Percentiles rank a stretch among this genome's conserved stretches.
These are phyloP conservation scores for Falco rusticolus DNA, from an alignment of 2,797 vertebrate species.

Conservation along the genomic window DNA sequence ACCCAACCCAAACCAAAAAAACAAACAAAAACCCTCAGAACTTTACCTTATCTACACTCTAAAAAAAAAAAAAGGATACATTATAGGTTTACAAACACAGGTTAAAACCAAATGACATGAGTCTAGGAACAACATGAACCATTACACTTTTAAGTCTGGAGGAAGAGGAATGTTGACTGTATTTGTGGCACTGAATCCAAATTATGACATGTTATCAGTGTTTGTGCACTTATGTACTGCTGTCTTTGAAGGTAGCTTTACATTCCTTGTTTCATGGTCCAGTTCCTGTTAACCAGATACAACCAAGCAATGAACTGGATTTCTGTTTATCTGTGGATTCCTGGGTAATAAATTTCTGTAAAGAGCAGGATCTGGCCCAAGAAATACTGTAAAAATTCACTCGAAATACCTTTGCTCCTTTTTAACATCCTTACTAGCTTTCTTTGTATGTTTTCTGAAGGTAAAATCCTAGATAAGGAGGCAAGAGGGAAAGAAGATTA, in stretches of 20 bases:
- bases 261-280: not conserved
- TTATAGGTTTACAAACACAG: not conserved
- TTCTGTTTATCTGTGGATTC: not conserved
- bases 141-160: not conserved
- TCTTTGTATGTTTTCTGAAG: not conserved
- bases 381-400: not conserved
- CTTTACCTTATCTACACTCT: not conserved
- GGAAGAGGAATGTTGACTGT: not conserved
- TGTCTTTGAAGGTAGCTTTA: not conserved
- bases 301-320: not conserved
- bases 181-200: not conserved
- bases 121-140: not conserved
- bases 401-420: not conserved
- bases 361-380: not conserved
- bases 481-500: not conserved
- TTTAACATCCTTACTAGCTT: not conserved
- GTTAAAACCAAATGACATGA: not conserved
- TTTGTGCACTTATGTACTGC: not conserved
- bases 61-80: not conserved
- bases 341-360: not conserved
- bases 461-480: not conserved
- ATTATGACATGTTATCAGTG: not conserved
- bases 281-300: not conserved
- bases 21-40: too few relatives aligned
- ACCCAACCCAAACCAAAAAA: too few relatives aligned